Conservation (phyloP, 2,888 invertebrate genomes). For the Kuschelorhynchus macadamiae region DNA sequence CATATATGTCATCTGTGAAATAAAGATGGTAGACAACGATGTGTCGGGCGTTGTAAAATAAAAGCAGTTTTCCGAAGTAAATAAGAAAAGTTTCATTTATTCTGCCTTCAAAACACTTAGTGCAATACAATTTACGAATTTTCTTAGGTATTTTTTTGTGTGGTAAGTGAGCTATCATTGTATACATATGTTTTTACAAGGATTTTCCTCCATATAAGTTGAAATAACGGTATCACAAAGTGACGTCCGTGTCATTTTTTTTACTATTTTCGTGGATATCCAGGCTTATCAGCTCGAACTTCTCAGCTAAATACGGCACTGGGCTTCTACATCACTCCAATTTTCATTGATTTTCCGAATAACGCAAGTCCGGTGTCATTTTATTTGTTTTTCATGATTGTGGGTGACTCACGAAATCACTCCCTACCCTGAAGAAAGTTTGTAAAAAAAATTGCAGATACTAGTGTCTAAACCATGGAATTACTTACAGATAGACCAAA, state of each 20-base stretch:
- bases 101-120: background rate
- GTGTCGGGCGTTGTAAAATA: conserved; percentile 65
- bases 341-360: conserved; percentile 57
- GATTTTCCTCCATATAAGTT: conserved; percentile 24
- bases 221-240: conserved; percentile 46
- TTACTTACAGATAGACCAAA: conserved; percentile 57
- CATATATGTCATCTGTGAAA: conserved; percentile 63
- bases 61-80: conserved; percentile 23
- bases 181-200: too few species aligned
- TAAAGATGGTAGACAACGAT: conserved; percentile 62
- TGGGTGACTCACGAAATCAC: conserved; percentile 41
- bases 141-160: conserved; percentile 17
- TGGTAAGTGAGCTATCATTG: conserved; percentile 29
- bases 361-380: conserved; percentile 56
- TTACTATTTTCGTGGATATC: conserved; percentile 23
- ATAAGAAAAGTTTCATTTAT: background rate
- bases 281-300: background rate
- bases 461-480: conserved; percentile 53
- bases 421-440: conserved; percentile 31
- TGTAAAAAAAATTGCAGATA: conserved; percentile 2
- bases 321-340: conserved; percentile 50
- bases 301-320: conserved; percentile 34
- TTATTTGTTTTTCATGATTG: conserved; percentile 49
- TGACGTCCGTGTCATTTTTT: conserved; percentile 26
- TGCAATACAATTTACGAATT: conserved; percentile 21